phyloP scores from a whole-genome alignment of 2,888 invertebrate genomes.

The Penaeus monodon region DNA sequence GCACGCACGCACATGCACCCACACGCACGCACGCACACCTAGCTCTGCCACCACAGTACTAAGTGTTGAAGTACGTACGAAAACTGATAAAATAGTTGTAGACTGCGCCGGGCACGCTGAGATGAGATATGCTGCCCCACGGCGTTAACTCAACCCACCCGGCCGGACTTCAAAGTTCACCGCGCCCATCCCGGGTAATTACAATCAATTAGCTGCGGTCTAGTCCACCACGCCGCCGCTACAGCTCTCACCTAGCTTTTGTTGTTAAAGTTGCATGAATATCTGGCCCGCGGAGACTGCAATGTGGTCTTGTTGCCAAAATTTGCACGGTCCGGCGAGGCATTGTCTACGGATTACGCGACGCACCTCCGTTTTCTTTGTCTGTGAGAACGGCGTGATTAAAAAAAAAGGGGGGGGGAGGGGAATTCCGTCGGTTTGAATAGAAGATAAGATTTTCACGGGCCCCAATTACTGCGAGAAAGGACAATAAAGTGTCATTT shows the following conservation, averaged over 20 bases:
- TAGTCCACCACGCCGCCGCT: constrained; percentile 46
- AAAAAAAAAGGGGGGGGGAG: constrained; percentile 53
- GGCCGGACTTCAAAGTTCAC: constrained; percentile 48
- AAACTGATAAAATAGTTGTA: constrained; percentile 39
- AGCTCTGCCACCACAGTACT: not conserved
- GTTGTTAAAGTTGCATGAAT: constrained; percentile 34
- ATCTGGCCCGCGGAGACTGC: constrained; percentile 26
- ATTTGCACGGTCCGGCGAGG: constrained; percentile 41
- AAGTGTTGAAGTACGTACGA: constrained; percentile 9
- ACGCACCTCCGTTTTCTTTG: constrained; percentile 44
- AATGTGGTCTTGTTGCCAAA: constrained; percentile 38
- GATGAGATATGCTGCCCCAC: constrained; percentile 30
- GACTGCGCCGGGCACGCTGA: constrained; percentile 25
- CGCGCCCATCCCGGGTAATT: constrained; percentile 59
- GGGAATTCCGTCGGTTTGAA: constrained; percentile 47
- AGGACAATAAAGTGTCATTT: constrained; percentile 44
- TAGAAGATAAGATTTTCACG: constrained; percentile 58
- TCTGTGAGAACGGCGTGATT: constrained; percentile 39
- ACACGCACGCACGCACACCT: too few relatives aligned
- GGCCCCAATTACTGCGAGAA: constrained; percentile 39
- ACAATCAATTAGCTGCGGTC: constrained; percentile 60
- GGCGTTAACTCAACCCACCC: constrained; percentile 18
- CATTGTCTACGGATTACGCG: constrained; percentile 39
- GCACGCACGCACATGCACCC: too few relatives aligned
- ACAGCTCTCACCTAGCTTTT: constrained; percentile 33